Base-by-base conservation (phyloP, 92 coral and sea anemone genomes). In the Paragorgia papillata region DNA sequence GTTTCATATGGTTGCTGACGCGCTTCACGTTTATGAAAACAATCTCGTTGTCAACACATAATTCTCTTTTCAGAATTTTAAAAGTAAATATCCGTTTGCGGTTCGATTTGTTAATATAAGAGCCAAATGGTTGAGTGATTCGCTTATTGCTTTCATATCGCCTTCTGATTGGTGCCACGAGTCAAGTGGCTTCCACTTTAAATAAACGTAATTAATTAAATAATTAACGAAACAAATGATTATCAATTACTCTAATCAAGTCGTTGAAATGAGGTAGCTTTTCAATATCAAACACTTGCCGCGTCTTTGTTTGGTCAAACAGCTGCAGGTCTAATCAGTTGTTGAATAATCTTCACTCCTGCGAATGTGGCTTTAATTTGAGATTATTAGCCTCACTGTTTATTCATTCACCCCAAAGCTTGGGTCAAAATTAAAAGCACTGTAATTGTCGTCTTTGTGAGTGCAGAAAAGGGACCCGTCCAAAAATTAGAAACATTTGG, bases 201-300 rank as follows among this genome's bases (percentile, higher is more conserved):
- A 89, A 89, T 94, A 91, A 91, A 91, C 92, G 95, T 87, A 85
- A 92, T 95, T 95, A 95, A 95, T 95, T 88, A 91, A 95, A 91
- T 95, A 95, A 95, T 95, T 95, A 95, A 86, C 85, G 97, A 85
- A 80, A 95, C 92, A 95, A 89, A 95, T 86, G 92, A 86, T 90
- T 85, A 90, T 95, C 92, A 95, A 95, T 91, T 91, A 95, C 89
- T 85, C 95, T 91, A 95, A 95, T 95, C 97, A 85, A 89, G 87
- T 83, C 88, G 89, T 89, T 91, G 87, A 82, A 80, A 90, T 79
- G 86, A 83, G 88, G 85, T 87, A 85, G 84, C 79, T 89, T 90
- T 93, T 69, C 95, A 87, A 95, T 95, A 89, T 89, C 92, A 80
- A 44, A 80, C 80, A 74, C 82, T 85, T 44, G 78, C 78, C 82